phyloP scores from a whole-genome alignment of 2,888 invertebrate genomes.

The Ennomos quercinarius region DNA sequence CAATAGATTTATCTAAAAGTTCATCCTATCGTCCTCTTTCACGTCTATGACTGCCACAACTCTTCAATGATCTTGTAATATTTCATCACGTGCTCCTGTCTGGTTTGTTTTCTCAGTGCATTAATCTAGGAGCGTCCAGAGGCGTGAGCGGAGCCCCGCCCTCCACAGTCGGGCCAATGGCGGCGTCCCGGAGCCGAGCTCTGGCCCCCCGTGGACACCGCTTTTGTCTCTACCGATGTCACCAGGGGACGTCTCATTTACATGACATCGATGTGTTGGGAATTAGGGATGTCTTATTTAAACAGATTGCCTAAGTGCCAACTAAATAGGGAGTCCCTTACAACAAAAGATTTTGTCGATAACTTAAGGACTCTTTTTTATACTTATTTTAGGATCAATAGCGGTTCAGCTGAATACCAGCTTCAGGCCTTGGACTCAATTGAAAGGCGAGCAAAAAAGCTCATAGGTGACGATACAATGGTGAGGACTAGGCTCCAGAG shows the following conservation, averaged over 20 bases:
- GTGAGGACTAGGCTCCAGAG: too few species aligned
- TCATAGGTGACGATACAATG: too few species aligned
- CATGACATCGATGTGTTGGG: conserved; percentile 7
- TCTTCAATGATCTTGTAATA: conserved; percentile 42
- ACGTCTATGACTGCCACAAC: conserved; percentile 2
- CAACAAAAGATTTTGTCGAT: too few species aligned
- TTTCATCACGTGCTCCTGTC: conserved; percentile 46
- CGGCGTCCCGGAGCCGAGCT: conserved; percentile 40
- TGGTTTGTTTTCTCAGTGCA: conserved; percentile 38
- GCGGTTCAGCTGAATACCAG: too few species aligned
- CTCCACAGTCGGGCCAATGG: conserved; percentile 51
- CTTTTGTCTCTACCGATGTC: conserved; percentile 42
- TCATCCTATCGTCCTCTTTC: too few species aligned
- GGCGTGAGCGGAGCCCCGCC: conserved; percentile 59
- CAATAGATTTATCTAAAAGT: too few species aligned
- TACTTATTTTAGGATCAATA: too few species aligned
- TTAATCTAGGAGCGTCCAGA: conserved; percentile 56
- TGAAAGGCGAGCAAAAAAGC: too few species aligned
- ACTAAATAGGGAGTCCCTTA: background rate
- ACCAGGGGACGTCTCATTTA: conserved; percentile 40
- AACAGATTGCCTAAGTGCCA: conserved; percentile 7
- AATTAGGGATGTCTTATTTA: conserved; percentile 29
- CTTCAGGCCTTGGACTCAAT: too few species aligned
- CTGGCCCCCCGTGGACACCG: conserved; percentile 36
- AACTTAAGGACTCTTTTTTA: too few species aligned